These are phyloP conservation scores for Rostratula benghalensis DNA, from an alignment of 2,113 vertebrate genomes.

Conservation along the genomic window DNA sequence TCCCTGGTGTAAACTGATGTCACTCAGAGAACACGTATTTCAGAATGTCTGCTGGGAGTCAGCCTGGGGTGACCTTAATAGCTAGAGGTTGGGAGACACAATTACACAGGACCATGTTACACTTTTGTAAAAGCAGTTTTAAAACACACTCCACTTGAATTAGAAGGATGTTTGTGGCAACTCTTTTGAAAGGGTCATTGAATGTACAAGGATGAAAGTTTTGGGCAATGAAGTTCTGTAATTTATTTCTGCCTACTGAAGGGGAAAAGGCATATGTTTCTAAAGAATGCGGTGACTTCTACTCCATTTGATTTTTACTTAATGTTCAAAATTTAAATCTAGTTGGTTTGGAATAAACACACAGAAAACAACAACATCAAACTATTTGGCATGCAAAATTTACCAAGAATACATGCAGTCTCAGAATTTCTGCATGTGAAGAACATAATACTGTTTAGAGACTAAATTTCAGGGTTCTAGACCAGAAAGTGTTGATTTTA, in stretches of 20 bases:
- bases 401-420: background rate
- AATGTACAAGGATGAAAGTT: slow-evolving; percentile 18
- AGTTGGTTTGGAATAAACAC: background rate
- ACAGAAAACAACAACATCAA: background rate
- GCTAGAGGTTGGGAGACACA: background rate
- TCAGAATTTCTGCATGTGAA: background rate
- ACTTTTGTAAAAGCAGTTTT: slow-evolving; percentile 12
- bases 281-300: background rate
- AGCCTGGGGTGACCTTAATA: background rate
- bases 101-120: background rate
- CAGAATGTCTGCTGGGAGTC: background rate
- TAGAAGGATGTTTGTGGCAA: slow-evolving; percentile 15
- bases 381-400: background rate
- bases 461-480: background rate
- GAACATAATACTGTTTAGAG: background rate
- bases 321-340: background rate
- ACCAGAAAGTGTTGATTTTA: background rate
- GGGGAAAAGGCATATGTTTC: background rate
- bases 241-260: slow-evolving; percentile 16
- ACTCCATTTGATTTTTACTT: background rate
- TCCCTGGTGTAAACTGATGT: background rate
- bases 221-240: slow-evolving; percentile 6
- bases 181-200: slow-evolving; percentile 37
- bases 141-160: background rate
- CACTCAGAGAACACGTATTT: background rate